These are phyloP conservation scores for Ophion obscuratus DNA, from an alignment of 2,888 invertebrate species.

Conservation along the genomic window DNA sequence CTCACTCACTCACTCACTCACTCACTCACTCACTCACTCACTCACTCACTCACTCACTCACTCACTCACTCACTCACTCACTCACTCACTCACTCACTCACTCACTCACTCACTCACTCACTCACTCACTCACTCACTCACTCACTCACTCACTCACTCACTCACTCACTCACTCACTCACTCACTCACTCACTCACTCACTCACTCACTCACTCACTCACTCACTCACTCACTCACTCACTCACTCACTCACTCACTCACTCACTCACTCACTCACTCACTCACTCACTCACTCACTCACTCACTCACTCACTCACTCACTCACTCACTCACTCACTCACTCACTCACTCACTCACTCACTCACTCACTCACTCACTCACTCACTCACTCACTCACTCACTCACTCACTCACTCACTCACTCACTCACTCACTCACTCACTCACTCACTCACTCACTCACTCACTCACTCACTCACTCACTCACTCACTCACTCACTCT, in stretches of 20 bases:
- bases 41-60: conserved; percentile 41
- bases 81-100: conserved; percentile 36
- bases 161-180: conserved; percentile 36
- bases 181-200: conserved; percentile 36
- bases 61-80: conserved; percentile 41
- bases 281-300: conserved; percentile 41
- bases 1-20: conserved; percentile 36
- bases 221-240: conserved; percentile 41
- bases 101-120: conserved; percentile 36
- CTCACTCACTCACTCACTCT: neutral
- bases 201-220: conserved; percentile 41
- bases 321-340: conserved; percentile 39
- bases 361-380: conserved; percentile 40
- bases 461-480: conserved; percentile 39
- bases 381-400: conserved; percentile 41
- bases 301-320: conserved; percentile 41
- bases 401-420: conserved; percentile 36
- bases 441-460: conserved; percentile 39
- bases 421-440: conserved; percentile 36
- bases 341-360: conserved; percentile 42
- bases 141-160: conserved; percentile 41
- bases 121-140: conserved; percentile 41
- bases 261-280: conserved; percentile 36
- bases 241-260: conserved; percentile 36
- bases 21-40: conserved; percentile 36